Evolutionary conservation across 37 sponge, comb jelly and placozoan species (phyloP), one percentile per base, ranked within the genome.

Genomic region (Crambe crambe): DNA sequence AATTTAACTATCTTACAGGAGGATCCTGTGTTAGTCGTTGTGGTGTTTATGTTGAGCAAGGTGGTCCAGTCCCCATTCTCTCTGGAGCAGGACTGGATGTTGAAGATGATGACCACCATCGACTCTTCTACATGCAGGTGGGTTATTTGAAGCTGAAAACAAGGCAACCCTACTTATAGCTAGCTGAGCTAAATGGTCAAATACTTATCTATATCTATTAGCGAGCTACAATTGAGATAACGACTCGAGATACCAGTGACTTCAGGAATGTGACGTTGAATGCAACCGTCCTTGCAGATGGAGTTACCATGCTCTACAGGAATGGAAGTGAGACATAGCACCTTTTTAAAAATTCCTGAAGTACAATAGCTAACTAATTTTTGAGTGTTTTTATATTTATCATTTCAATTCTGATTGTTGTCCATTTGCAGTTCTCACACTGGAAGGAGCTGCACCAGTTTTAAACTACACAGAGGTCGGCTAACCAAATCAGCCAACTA

Each of bases 31-130:
- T 68, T 43, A 26, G 30, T 72, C 61, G 56, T 23, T 83, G 83
- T 51, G 70, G 62, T 26, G 31, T 75, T 10, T 77, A 70, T 36
- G 21, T 47, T 3, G 67, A 86, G 68, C 51, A 34, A 18, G 74
- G 56, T 18, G 63, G 34, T 1, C 74, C 86, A 27, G 74, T 77
- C 3, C 56, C 56, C 5, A 63, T 86, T 25, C 40, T 86, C 17
- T 57, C 47, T 61, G 74, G 85, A 3, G 72, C 26, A 20, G 86
- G 86, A 2, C 74, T 86, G 2, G 71, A 73, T 43, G 64, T 86
- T 22, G 63, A 68, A 31, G 86, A 86, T 59, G 68, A 31, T 38
- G 86, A 86, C 58, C 66, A 72, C 39, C 72, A 86, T 61, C 74
- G 72, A 29, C 18, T 65, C 41, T 86, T 78, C 73, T 64, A 37